Evolutionary conservation across 2,797 vertebrate genomes (phyloP), one percentile per base, ranked within the genome.

Genomic region (Cyclura pinguis): DNA sequence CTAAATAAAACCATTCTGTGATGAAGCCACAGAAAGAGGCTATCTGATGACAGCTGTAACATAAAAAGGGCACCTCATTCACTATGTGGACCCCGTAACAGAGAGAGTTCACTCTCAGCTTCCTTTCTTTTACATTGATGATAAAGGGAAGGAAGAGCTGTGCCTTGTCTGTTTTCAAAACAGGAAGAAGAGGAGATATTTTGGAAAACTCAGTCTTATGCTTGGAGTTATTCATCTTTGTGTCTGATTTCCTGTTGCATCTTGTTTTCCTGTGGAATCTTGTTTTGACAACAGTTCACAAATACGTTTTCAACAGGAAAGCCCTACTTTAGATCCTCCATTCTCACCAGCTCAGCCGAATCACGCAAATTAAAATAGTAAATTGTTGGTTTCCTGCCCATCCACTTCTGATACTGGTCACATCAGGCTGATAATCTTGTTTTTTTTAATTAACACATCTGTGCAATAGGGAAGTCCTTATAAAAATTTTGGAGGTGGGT

Each of bases 121-220:
- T 89, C 72, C 57, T 84, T 89, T 81, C 38, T 76, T 50, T 82
- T 84, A 50, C 74, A 85, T 55, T 84, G 42, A 27, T 38, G 73
- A 50, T 78, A 55, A 84, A 38, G 42, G 73, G 76, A 69, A 67
- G 57, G 82, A 85, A 76, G 32, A 52, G 72, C 50, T 22, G 29
- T 76, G 55, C 57, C 64, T 64, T 76, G 88, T 84, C 72, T 84
- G 55, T 47, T 59, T 74, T 59, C 69, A 88, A 84, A 84, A 76
- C 88, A 89, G 72, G 73, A 89, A 84, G 20, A 13, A 27, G 57
- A 62, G 38, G 32, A 89, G 81, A 89, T 84, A 84, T 47, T 89
- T 84, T 84, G 67, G 67, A 88, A 88, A 52, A n/a, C 10, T 12
- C n/a, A 84, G 32, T 42, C 42, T 42, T 89, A 8, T 24, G 29